Evolutionary conservation across 2,888 invertebrate species (phyloP), one percentile per base, ranked within the genome.

Genomic region (Hydriomena furcata): DNA sequence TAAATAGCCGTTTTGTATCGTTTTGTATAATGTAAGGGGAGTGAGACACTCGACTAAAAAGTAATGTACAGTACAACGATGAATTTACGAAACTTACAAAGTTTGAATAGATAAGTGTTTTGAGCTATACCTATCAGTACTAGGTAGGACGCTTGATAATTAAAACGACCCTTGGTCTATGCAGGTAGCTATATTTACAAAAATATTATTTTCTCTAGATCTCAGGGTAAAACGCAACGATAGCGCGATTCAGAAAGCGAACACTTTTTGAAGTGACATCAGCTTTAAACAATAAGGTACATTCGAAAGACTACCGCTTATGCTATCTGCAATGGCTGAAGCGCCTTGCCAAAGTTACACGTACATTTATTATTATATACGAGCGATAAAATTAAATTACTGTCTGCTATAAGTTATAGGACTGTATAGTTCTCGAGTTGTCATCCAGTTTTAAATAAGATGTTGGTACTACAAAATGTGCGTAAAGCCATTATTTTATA

Each of bases 321-420:
- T 38, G 34, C 11, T 46, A 38, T 40, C 40, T 34, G 38, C 45
- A 43, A 49, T 47, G 46, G 41, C 41, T 55, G 43, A 58, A 55
- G 53, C 46, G 43, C 37, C 48, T 55, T 44, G 23, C 50, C 45
- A 53, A 43, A 55, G 53, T 56, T 49, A 52, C 40, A 52, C 35
- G 52, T 52, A 48, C 23, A 42, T 38, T 43, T 49, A 27, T 46
- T 45, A 51, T 48, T 44, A 32, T 24, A 42, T 36, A 34, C 36
- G 30, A 28, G 37, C 40, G 11, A 35, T 47, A 46, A 58, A 48
- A 54, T 56, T 47, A 45, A 50, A 56, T 52, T 43, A 43, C 40
- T 13, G 24, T 35, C 25, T 46, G 21, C 31, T 35, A 30, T 36
- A 28, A 37, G 36, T 42, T 31, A 10, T 41, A 24, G 34, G n/a